Evolutionary conservation across 2,888 invertebrate genomes (phyloP).

Genomic region (Dasypolia templi): DNA sequence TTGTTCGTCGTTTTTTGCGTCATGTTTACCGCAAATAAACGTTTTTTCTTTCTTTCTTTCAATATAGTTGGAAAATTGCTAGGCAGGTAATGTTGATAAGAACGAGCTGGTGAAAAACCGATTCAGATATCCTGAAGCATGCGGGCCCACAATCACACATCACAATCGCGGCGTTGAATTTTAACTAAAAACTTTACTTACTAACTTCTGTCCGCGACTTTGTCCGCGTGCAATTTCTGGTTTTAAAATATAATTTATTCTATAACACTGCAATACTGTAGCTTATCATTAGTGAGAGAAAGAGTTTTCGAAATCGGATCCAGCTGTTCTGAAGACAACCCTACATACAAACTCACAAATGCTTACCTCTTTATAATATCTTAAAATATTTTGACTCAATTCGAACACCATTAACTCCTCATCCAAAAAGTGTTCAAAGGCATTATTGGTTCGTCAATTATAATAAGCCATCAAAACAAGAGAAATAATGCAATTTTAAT

Average conservation of each 20-base stretch:
- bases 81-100: not conserved
- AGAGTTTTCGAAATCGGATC: too few relatives aligned
- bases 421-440: conserved; percentile 40
- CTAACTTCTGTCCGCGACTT: too few relatives aligned
- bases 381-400: conserved; percentile 13
- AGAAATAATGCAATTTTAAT: conserved; percentile 81
- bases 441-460: conserved; percentile 57
- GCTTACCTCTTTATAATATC: too few relatives aligned
- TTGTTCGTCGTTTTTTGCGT: too few relatives aligned
- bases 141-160: not conserved
- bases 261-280: not conserved
- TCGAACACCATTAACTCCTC: conserved; percentile 27
- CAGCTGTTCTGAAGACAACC: too few relatives aligned
- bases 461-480: conserved; percentile 59
- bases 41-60: too few relatives aligned
- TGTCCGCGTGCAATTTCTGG: too few relatives aligned
- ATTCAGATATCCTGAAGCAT: not conserved
- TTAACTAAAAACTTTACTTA: not conserved
- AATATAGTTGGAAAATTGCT: not conserved
- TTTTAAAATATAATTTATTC: too few relatives aligned
- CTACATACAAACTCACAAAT: not conserved
- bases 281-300: not conserved
- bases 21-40: too few relatives aligned
- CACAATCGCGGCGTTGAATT: not conserved
- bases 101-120: too few relatives aligned